These are phyloP conservation scores for Formica exsecta DNA, from an alignment of 1,140 invertebrate genomes.

Conservation along the genomic window DNA sequence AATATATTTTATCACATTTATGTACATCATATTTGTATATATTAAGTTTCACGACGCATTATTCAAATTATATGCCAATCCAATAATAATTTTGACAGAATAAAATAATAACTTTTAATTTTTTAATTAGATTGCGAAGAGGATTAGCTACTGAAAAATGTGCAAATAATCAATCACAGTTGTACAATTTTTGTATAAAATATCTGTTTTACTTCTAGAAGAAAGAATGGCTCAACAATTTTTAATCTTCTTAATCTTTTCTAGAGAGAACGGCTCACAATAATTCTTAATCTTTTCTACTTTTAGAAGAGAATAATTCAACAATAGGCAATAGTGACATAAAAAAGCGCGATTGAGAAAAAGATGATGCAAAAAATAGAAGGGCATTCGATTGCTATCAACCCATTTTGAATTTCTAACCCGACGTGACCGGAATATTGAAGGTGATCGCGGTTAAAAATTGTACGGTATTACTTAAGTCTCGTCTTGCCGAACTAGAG, in stretches of 20 bases:
- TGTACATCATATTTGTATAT: background rate
- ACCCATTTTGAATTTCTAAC: slow-evolving; percentile 70
- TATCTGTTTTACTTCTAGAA: background rate
- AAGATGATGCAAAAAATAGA: slow-evolving; percentile 5
- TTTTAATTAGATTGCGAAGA: background rate
- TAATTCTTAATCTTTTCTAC: background rate
- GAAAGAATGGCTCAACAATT: background rate
- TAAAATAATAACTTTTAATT: slow-evolving; percentile 2
- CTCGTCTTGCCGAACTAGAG: slow-evolving; percentile 75
- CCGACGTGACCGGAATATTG: slow-evolving; percentile 74
- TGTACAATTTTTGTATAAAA: background rate
- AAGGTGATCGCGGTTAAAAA: slow-evolving; percentile 86
- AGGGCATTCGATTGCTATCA: slow-evolving; percentile 25
- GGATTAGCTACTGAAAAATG: background rate
- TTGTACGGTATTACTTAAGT: slow-evolving; percentile 85
- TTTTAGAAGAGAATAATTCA: background rate
- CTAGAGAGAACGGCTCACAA: background rate
- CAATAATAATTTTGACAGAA: background rate
- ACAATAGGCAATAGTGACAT: background rate
- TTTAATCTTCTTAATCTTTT: too few species aligned
- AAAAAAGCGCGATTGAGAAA: slow-evolving; percentile 32
- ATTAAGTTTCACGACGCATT: background rate
- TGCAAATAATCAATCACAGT: background rate
- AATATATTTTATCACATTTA: too few species aligned
- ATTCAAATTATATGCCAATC: background rate